phyloP scores from a whole-genome alignment of 2,888 invertebrate species.

The Gibbula magus region DNA sequence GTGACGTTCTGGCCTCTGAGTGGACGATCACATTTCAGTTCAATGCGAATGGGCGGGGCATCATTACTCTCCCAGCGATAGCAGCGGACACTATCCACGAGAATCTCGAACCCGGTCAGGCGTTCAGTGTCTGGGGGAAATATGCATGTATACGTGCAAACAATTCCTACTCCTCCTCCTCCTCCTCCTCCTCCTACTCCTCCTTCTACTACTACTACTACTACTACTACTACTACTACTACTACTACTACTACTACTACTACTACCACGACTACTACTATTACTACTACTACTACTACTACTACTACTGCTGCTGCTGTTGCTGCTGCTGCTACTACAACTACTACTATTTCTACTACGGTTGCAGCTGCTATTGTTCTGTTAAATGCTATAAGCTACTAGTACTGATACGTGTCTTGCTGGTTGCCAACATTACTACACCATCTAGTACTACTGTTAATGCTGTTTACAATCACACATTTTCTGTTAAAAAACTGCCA shows the following conservation, averaged over 20 bases:
- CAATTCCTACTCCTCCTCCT: slow-evolving; percentile 5
- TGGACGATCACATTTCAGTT: not conserved
- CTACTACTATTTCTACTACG: not conserved
- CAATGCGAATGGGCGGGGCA: not conserved
- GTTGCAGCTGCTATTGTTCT: too few species aligned
- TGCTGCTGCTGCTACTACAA: not conserved
- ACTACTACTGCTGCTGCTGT: not conserved
- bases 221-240: slow-evolving; percentile 21
- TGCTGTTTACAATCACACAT: too few species aligned
- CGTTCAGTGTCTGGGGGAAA: not conserved
- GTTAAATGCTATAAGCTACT: too few species aligned
- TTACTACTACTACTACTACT: not conserved
- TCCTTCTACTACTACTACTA: slow-evolving; percentile 18
- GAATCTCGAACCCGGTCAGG: not conserved
- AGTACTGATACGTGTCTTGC: too few species aligned
- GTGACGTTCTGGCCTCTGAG: slow-evolving; percentile 3
- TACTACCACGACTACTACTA: not conserved
- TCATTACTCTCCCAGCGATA: not conserved
- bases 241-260: slow-evolving; percentile 20
- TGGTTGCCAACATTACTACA: too few species aligned
- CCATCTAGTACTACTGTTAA: too few species aligned
- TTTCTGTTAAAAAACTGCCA: too few species aligned
- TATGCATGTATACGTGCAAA: not conserved
- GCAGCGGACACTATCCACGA: not conserved
- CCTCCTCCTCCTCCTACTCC: not conserved